phyloP scores from a whole-genome alignment of 2,888 invertebrate genomes.

The Gymnoscelis rufifasciata region DNA sequence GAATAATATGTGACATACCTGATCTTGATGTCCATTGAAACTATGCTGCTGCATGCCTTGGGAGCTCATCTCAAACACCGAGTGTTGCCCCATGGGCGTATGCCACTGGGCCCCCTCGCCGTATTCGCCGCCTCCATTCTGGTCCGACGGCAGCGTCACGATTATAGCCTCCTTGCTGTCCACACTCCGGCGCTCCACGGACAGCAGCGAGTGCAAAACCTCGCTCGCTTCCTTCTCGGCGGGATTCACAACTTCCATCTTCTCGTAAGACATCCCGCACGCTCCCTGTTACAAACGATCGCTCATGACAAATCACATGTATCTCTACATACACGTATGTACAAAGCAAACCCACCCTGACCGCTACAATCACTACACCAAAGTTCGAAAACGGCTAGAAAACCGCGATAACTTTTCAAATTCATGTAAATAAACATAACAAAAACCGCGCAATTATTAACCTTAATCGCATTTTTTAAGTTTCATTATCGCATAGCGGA shows the following conservation, averaged over 20 bases:
- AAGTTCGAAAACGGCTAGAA: conserved; percentile 52
- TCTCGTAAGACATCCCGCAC: conserved; percentile 69
- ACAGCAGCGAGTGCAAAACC: conserved; percentile 82
- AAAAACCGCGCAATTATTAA: conserved; percentile 80
- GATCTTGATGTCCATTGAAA: conserved; percentile 74
- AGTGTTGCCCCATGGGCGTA: conserved; percentile 78
- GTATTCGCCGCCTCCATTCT: conserved; percentile 70
- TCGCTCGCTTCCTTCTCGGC: conserved; percentile 86
- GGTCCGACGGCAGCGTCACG: conserved; percentile 66
- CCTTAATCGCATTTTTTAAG: conserved; percentile 81
- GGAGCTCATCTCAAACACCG: conserved; percentile 68
- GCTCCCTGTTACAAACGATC: conserved; percentile 68
- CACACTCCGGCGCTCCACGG: conserved; percentile 82
- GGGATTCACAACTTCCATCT: conserved; percentile 82
- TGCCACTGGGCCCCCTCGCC: conserved; percentile 81
- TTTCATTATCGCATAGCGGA: conserved; percentile 81
- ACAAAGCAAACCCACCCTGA: conserved; percentile 69
- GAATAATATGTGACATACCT: no score
- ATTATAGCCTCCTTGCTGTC: conserved; percentile 76
- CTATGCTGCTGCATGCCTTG: conserved; percentile 69
- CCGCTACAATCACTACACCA: conserved; percentile 48
- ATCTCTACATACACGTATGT: conserved; percentile 72
- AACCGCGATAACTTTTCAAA: conserved; percentile 78
- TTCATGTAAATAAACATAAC: conserved; percentile 80
- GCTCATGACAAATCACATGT: conserved; percentile 72